Evolutionary conservation across 2,113 vertebrate species (phyloP).

Genomic region (Leptobrachium leishanense): DNA sequence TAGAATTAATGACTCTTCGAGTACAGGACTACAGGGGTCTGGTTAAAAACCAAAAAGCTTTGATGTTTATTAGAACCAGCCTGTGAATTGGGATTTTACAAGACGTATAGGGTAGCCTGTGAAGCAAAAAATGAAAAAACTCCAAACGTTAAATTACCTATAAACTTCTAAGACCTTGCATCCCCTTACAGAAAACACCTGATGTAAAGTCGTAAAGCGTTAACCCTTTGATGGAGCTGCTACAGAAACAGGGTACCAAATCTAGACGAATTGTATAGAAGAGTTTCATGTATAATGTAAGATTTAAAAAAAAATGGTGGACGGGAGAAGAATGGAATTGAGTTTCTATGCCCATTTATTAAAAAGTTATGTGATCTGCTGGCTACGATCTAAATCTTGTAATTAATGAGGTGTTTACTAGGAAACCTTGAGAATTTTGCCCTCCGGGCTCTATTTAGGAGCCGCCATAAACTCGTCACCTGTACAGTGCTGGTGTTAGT

Average conservation of each 20-base stretch:
- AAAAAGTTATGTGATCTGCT: neutral
- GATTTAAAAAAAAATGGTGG: neutral
- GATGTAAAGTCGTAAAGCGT: conserved; percentile 2
- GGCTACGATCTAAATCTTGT: neutral
- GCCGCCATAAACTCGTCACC: neutral
- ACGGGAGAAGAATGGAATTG: neutral
- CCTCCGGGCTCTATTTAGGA: neutral
- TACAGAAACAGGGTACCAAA: neutral
- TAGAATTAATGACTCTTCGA: conserved; percentile 40
- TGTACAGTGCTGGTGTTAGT: neutral
- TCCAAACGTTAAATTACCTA: conserved; percentile 34
- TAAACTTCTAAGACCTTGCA: conserved; percentile 36
- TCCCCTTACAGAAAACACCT: conserved; percentile 39
- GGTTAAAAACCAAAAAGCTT: conserved; percentile 27
- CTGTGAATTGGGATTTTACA: conserved; percentile 32
- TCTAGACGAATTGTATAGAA: too few relatives aligned
- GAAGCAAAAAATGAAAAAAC: conserved; percentile 32
- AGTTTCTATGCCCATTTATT: neutral
- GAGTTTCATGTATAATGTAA: neutral
- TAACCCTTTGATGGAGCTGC: conserved; percentile 11
- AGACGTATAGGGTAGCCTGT: conserved; percentile 36
- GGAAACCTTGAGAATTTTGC: neutral
- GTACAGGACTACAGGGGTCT: conserved; percentile 31
- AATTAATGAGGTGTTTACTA: conserved; percentile 1
- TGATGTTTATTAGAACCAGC: conserved; percentile 45